Evolutionary conservation across 2,113 vertebrate species (phyloP), one percentile per base, ranked within the genome.

Genomic region (Heteronetta atricapilla): DNA sequence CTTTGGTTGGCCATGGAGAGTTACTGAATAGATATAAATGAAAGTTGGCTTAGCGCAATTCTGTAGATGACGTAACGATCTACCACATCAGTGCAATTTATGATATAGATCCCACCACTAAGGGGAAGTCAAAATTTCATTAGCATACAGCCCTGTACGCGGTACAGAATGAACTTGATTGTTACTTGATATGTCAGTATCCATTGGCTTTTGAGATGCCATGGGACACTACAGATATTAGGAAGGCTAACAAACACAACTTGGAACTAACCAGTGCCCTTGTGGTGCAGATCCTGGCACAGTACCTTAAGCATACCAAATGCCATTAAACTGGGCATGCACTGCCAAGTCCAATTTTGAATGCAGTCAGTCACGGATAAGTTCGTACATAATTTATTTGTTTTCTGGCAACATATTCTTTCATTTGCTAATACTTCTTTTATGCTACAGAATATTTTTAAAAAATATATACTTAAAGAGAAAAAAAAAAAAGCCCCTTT

Each of bases 51-150:
- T 60, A 59, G 23, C 23, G 28, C 26, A 83, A 13, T 3, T 50
- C 56, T 66, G 6, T 60, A 28, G 11, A 29, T 23, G 14, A 79
- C 26, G 13, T 11, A 74, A 33, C 7, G 74, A 48, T 12, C 15
- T 44, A 64, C 13, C 0, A 1, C 0, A 26, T 17, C 26, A 34
- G 16, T 44, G 31, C 48, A 16, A 40, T 3, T n/a, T 31, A 15
- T 6, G 5, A 13, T 19, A 36, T 3, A 33, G 53, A 46, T 63
- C 19, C 22, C n/a, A 23, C 0, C 33, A 52, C 17, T 81, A 58
- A 34, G 3, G 13, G 6, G 36, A 73, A 52, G 5, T 26, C 58
- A 72, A 23, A 73, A 58, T 11, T 64, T 82, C 17, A 9, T n/a
- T 63, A 73, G 5, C 3, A 28, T 10, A 58, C 46, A 80, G 21